Percentiles rank a stretch among this genome's conserved stretches.
These are phyloP conservation scores for Aptenodytes forsteri DNA, from an alignment of 2,113 vertebrate genomes.

Conservation along the genomic window DNA sequence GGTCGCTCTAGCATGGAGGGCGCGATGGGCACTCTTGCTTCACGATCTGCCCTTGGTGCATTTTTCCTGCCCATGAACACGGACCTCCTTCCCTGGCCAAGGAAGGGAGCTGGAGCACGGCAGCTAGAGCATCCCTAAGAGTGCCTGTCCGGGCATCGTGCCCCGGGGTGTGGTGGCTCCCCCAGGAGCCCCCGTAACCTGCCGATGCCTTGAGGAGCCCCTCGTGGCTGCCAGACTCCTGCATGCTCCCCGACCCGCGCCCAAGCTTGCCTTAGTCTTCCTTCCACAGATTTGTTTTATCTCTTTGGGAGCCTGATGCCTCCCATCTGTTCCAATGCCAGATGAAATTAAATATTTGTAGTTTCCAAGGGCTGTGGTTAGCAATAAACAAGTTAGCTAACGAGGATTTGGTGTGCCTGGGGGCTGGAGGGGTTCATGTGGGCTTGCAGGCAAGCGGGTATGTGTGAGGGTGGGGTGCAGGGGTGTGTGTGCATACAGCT, in stretches of 20 bases:
- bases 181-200: accelerated
- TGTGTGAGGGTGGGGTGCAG: conserved; percentile 31
- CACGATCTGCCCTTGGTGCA: accelerated
- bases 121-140: not conserved
- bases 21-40: accelerated
- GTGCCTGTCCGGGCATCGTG: accelerated
- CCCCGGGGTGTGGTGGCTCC: not conserved
- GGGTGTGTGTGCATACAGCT: not conserved
- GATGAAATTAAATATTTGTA: conserved; percentile 51
- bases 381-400: conserved; percentile 49
- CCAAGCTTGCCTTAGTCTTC: not conserved
- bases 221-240: not conserved
- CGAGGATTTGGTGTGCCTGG: not conserved
- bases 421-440: not conserved
- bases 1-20: not conserved
- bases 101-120: not conserved
- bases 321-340: conserved; percentile 64
- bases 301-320: conserved; percentile 55
- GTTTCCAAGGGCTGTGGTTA: conserved; percentile 60
- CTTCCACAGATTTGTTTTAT: conserved; percentile 59
- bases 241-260: not conserved
- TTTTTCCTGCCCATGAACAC: not conserved
- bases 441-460: not conserved
- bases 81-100: not conserved
- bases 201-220: not conserved